Evolutionary conservation across 2,113 vertebrate species (phyloP), one percentile per base, ranked within the genome.

Genomic region (Corythaixoides concolor): DNA sequence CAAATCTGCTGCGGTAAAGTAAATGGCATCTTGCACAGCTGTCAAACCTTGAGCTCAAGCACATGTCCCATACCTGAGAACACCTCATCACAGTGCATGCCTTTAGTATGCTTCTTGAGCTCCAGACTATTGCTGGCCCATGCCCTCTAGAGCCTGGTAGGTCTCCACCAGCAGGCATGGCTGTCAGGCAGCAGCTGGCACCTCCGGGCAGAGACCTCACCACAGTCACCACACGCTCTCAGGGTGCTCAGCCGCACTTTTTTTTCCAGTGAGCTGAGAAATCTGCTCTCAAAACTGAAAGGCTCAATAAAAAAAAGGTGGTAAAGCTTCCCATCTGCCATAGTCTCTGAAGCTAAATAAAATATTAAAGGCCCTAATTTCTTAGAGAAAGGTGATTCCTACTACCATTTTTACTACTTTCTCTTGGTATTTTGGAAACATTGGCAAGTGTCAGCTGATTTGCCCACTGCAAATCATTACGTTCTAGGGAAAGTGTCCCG

Each of bases 81-180:
- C 3, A 33, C 23, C 27, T 73, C 23, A 30, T 32, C 49, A 27
- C 13, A 4, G 18, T 10, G 5, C 23, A 17, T 4, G 28, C 17
- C 16, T 11, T 22, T 11, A n/a, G 35, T 9, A 2, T 2, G 15
- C 45, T 47, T 85, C 62, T 64, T 1, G 0, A 64, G 56, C 50
- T 64, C 28, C 37, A 58, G 43, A 8, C 18, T 27, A 5, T 6
- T 32, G n/a, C 45, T 67, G 73, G 39, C n/a, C 22, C 0, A 0
- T 67, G 53, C 26, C 17, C 33, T 53, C 14, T 11, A 72, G 50
- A 58, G 28, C 1, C 0, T 1, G 2, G 18, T 3, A 11, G 49
- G 32, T 43, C 62, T 56, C 17, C 56, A 30, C 8, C 2, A 1
- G 56, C 20, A 50, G n/a, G 41, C 9, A 22, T 2, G 5, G 70